Evolutionary conservation across 2,888 invertebrate species (phyloP), one percentile per base, ranked within the genome.

Genomic region (Meta bourneti): DNA sequence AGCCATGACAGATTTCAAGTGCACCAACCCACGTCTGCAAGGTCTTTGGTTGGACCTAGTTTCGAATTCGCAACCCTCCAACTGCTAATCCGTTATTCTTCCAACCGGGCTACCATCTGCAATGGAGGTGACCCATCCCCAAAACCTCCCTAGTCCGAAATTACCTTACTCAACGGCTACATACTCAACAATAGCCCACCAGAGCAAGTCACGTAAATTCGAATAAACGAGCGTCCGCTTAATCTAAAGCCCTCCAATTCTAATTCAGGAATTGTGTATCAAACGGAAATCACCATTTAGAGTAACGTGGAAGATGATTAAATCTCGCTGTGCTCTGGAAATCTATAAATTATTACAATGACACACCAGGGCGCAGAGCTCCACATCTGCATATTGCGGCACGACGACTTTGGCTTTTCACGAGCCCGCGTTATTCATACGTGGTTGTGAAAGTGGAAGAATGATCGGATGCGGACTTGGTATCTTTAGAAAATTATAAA

Each of bases 201-300:
- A 52, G 19, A 51, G 19, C 78, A 6, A 52, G 51, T n/a, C 52
- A 78, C 69, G n/a, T 19, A 13, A 48, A 16, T 9, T 13, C 4
- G 48, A 34, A 69, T 80, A 61, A 80, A 80, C 61, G 79, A 80
- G 54, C 11, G 4, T 7, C 9, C 34, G n/a, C 79, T 61, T 34
- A 61, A 80, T 19, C 79, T 61, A 34, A 80, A 61, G 52, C 52
- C 61, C 61, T 80, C 79, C 79, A 61, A 80, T 80, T 80, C 61
- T 20, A 61, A 80, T 80, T 80, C 52, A 52, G 79, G 79, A 80
- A 61, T 80, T 20, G 79, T 61, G 79, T 61, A 54, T 80, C 79
- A 61, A 80, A 54, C 54, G 54, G 79, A 80, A 80, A 80, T 80
- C 20, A 80, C 61, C 61, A 80, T 80, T 80, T 80, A 80, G 79